Conservation (phyloP, 1,140 invertebrate genomes). For the Drosophila miranda region DNA sequence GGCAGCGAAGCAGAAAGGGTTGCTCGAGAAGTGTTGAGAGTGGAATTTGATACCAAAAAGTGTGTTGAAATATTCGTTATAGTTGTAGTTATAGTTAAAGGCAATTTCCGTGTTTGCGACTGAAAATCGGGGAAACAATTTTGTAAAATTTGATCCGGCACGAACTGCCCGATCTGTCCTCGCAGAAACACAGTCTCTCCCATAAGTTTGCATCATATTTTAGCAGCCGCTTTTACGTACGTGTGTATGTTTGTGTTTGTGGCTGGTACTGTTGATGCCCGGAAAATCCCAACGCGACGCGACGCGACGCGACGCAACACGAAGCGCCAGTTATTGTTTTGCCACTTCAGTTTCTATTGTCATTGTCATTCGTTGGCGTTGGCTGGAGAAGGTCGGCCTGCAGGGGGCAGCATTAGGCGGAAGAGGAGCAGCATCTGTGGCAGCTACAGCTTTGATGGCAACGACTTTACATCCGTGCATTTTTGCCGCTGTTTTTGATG, state of each 20-base stretch:
- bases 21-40: conserved; percentile 10
- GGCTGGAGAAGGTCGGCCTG: background rate
- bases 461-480: conserved; percentile 64
- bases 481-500: conserved; percentile 37
- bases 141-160: too few species aligned
- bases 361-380: conserved; percentile 62
- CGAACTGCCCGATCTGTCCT: conserved; percentile 44
- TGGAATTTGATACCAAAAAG: background rate
- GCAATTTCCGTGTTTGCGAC: background rate
- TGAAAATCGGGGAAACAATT: too few species aligned
- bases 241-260: conserved; percentile 15
- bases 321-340: conserved; percentile 77
- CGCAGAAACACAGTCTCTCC: conserved; percentile 16
- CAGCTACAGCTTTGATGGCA: conserved; percentile 57
- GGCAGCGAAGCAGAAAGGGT: conserved; percentile 19
- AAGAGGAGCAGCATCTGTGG: conserved; percentile 11
- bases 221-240: conserved; percentile 14
- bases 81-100: too few species aligned
- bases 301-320: conserved; percentile 52
- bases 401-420: background rate
- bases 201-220: conserved; percentile 56
- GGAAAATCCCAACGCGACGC: conserved; percentile 61
- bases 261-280: conserved; percentile 57
- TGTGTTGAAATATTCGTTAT: background rate
- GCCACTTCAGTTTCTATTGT: conserved; percentile 80